Percentiles rank a stretch among this genome's conserved stretches.
phyloP scores from a whole-genome alignment of 2,113 vertebrate species.

The Engystomops pustulosus region DNA sequence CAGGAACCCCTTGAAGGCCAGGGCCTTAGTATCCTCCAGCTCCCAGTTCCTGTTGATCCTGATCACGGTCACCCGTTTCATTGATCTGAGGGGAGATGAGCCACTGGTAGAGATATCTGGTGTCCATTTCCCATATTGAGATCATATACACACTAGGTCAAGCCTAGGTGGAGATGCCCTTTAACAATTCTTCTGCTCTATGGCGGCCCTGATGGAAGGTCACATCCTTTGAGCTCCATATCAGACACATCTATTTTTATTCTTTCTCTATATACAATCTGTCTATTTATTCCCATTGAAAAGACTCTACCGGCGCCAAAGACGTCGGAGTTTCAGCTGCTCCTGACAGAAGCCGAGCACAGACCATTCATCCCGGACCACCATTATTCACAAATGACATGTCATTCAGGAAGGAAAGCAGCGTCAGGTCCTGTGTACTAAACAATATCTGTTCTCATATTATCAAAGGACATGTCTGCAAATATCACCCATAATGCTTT shows the following conservation, averaged over 20 bases:
- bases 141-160: no score
- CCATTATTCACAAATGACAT: slow-evolving; percentile 29
- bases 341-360: slow-evolving; percentile 29
- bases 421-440: neutral
- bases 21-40: no score
- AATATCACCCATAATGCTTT: neutral
- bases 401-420: slow-evolving; percentile 13
- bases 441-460: slow-evolving; percentile 39
- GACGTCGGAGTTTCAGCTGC: slow-evolving; percentile 23
- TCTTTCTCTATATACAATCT: no score
- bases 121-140: no score
- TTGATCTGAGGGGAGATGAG: no score
- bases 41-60: no score
- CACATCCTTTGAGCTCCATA: neutral
- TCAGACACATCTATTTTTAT: neutral
- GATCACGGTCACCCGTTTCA: no score
- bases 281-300: slow-evolving; percentile 25
- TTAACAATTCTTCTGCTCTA: no score
- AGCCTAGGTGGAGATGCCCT: no score
- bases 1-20: no score
- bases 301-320: slow-evolving; percentile 15
- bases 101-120: no score
- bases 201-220: no score
- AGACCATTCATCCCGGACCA: slow-evolving; percentile 5
- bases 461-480: neutral